These are phyloP conservation scores for Crenichthys baileyi DNA, from an alignment of 2,797 vertebrate genomes.

Conservation along the genomic window DNA sequence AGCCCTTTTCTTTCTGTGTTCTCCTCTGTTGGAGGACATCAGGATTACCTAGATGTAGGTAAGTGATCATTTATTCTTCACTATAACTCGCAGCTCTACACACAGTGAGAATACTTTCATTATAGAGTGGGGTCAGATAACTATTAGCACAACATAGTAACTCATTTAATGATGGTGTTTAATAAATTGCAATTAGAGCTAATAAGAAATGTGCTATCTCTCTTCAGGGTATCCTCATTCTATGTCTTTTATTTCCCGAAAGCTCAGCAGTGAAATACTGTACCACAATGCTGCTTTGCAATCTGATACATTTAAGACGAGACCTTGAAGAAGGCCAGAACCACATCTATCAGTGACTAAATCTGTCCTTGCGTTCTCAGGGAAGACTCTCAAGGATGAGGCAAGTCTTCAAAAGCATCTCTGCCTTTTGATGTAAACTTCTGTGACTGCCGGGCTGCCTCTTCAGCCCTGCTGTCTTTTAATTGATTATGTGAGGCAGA, in stretches of 20 bases:
- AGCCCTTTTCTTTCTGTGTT: conserved; percentile 46
- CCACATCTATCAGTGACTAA: conserved; percentile 83
- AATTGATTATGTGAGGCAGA: conserved; percentile 85
- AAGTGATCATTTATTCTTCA: conserved; percentile 21
- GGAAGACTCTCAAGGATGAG: conserved; percentile 79
- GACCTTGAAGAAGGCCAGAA: conserved; percentile 81
- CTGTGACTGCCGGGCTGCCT: conserved; percentile 75
- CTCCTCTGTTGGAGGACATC: conserved; percentile 27
- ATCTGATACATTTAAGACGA: conserved; percentile 72
- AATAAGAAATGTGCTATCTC: not conserved
- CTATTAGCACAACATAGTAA: too few relatives aligned
- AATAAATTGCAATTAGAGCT: too few relatives aligned
- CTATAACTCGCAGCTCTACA: not conserved
- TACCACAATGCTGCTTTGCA: conserved; percentile 63
- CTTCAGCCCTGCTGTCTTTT: conserved; percentile 68
- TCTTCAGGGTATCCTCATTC: conserved; percentile 1
- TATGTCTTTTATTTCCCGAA: conserved; percentile 39
- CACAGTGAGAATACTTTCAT: not conserved
- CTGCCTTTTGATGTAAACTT: conserved; percentile 84
- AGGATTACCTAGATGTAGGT: conserved; percentile 39
- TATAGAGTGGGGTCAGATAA: not conserved
- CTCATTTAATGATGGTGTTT: not conserved
- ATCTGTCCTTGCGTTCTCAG: conserved; percentile 79
- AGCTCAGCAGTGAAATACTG: conserved; percentile 59
- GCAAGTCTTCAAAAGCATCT: conserved; percentile 83